phyloP scores from a whole-genome alignment of 2,113 vertebrate genomes.

The Serinus canaria region DNA sequence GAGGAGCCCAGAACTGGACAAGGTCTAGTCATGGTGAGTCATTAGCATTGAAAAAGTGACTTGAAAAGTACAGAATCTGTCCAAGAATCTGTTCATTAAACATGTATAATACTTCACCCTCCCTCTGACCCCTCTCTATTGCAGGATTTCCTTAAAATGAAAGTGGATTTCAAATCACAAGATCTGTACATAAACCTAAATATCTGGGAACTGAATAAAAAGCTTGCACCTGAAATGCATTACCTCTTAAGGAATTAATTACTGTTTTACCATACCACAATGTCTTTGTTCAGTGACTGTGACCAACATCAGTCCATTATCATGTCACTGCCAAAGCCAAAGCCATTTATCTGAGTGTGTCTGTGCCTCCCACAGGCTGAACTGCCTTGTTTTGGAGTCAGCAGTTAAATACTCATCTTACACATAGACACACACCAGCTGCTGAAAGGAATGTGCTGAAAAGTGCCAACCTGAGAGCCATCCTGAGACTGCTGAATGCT shows the following conservation, averaged over 20 bases:
- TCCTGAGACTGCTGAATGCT: neutral
- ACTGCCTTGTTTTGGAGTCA: neutral
- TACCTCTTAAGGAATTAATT: neutral
- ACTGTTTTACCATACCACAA: neutral
- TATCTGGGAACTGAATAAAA: neutral
- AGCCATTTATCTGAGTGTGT: neutral
- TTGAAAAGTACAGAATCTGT: neutral
- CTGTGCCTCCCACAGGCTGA: neutral
- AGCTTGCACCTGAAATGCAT: neutral
- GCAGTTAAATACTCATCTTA: neutral
- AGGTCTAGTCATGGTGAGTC: neutral
- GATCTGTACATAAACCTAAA: neutral
- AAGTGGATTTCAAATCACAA: neutral
- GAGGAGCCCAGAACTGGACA: neutral
- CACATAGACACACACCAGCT: neutral
- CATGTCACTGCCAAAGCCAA: neutral
- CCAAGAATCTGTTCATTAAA: neutral
- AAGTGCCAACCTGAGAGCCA: neutral
- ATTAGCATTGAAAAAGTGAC: neutral
- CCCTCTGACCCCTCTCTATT: neutral
- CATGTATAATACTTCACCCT: neutral
- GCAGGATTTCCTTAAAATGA: neutral
- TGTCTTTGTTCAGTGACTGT: neutral
- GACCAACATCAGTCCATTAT: neutral
- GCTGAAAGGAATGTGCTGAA: neutral